Evolutionary conservation across 2,113 vertebrate species (phyloP), one percentile per base, ranked within the genome.

Genomic region (Rhombomys opimus): DNA sequence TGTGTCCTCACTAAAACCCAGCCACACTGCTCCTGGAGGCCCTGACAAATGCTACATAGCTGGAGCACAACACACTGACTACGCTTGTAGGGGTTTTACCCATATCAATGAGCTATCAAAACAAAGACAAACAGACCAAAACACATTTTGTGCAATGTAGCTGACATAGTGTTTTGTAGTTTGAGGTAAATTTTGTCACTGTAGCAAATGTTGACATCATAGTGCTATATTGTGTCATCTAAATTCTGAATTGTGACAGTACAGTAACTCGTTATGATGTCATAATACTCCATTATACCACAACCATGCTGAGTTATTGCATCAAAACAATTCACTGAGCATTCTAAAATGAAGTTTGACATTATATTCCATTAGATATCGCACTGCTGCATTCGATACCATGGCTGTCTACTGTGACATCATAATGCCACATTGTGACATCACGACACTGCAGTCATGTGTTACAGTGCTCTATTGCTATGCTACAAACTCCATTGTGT

Each of bases 71-170:
- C 6, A 15, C 25, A 78, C 7, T 86, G 35, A 78, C 10, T 20
- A 57, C 75, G 95, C 85, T 15, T n/a, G 93, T 73, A 94, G 57
- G 70, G 80, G 72, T 93, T 70, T 84, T 75, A 89, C 84, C 30
- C 65, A 87, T 80, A 7, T 14, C 57, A 85, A 85, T 87, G 75
- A 93, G 23, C 30, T 73, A 75, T 75, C 30, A 81, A 76, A 90
- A 92, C 52, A 85, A 76, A 97, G 15, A 14, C 32, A 2, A 72
- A 76, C 41, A 93, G 5, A 95, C 18, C 5, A 70, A 12, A n/a
- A 59, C 57, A 41, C 2, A 67, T 54, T 89, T 50, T 75, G 11
- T 38, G 12, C 68, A 72, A 68, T 81, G 87, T 80, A 88, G 88
- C 25, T 38, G 14, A 54, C 57, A 41, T 87, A 59, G 70, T 27